Percentiles rank a stretch among this genome's conserved stretches.
Conservation (phyloP, 2,113 vertebrate genomes). For the Cairina moschata region DNA sequence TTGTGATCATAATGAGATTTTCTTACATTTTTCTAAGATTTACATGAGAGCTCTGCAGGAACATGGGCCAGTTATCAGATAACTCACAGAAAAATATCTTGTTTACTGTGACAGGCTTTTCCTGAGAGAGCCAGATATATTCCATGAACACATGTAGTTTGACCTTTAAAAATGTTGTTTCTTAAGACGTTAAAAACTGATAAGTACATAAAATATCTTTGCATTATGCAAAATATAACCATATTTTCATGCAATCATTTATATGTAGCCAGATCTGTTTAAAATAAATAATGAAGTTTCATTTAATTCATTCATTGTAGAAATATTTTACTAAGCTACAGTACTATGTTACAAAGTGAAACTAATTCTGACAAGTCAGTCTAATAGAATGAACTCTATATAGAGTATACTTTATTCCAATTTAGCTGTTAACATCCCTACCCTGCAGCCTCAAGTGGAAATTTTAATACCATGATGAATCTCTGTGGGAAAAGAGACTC, state of each 20-base stretch:
- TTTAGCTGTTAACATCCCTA: slow-evolving; percentile 7
- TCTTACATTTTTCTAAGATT: slow-evolving; percentile 44
- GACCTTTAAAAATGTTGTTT: slow-evolving; percentile 3
- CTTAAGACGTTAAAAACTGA: background rate
- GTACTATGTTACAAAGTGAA: background rate
- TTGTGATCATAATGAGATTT: slow-evolving; percentile 10
- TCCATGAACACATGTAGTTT: background rate
- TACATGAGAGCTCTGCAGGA: slow-evolving; percentile 32
- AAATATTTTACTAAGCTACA: background rate
- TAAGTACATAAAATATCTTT: background rate
- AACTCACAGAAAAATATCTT: slow-evolving; percentile 40
- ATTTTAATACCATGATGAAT: background rate
- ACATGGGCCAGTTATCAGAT: slow-evolving; percentile 11
- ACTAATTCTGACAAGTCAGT: background rate
- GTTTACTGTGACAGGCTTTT: slow-evolving; percentile 20
- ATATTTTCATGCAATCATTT: background rate
- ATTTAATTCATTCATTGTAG: background rate
- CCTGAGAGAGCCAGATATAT: slow-evolving; percentile 7
- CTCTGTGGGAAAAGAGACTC: background rate
- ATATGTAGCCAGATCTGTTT: background rate
- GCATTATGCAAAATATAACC: background rate
- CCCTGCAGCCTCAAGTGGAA: background rate
- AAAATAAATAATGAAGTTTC: background rate
- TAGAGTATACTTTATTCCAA: background rate
- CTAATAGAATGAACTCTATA: background rate